Evolutionary conservation across 2,888 invertebrate genomes (phyloP).

Genomic region (Mythimna lalbum): DNA sequence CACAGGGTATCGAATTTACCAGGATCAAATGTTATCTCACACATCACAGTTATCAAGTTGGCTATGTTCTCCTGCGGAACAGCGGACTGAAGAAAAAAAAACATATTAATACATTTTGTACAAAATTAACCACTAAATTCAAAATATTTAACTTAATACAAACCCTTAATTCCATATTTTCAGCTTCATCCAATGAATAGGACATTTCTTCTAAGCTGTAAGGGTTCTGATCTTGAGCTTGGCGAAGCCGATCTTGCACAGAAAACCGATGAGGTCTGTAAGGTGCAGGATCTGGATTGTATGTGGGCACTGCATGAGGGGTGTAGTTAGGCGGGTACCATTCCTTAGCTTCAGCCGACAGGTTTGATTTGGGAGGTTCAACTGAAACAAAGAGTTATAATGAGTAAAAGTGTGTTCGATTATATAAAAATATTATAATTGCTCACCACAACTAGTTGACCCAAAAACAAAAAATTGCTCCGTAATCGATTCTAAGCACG

Average conservation of each 20-base stretch:
- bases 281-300: slow-evolving; percentile 76
- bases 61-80: slow-evolving; percentile 85
- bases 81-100: slow-evolving; percentile 42
- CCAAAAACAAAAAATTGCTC: slow-evolving; percentile 66
- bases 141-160: slow-evolving; percentile 41
- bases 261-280: slow-evolving; percentile 83
- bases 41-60: slow-evolving; percentile 93
- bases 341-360: slow-evolving; percentile 91
- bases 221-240: slow-evolving; percentile 85
- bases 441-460: slow-evolving; percentile 59
- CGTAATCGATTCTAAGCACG: slow-evolving; percentile 66
- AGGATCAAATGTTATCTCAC: slow-evolving; percentile 94
- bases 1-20: slow-evolving; percentile 94
- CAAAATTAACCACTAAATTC: slow-evolving; percentile 3
- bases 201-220: slow-evolving; percentile 86
- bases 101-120: slow-evolving; percentile 21
- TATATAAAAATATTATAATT: slow-evolving; percentile 35
- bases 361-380: slow-evolving; percentile 83
- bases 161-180: slow-evolving; percentile 85
- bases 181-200: slow-evolving; percentile 84
- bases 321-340: slow-evolving; percentile 91
- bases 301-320: slow-evolving; percentile 77
- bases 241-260: slow-evolving; percentile 86
- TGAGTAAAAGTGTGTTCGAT: slow-evolving; percentile 48
- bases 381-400: slow-evolving; percentile 67